These are phyloP conservation scores for Synanthedon vespiformis DNA, from an alignment of 2,888 invertebrate genomes.

Conservation along the genomic window DNA sequence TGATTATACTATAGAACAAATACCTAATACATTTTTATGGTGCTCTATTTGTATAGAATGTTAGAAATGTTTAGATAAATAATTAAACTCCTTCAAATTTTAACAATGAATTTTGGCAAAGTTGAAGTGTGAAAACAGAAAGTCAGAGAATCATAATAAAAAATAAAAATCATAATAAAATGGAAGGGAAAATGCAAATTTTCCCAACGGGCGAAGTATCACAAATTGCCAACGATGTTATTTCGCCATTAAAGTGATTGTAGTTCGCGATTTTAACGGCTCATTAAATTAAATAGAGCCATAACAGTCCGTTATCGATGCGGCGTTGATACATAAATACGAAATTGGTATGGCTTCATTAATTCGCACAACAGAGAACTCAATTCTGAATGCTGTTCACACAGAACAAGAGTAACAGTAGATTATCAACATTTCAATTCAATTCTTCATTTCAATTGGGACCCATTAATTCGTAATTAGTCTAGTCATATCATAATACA, in stretches of 20 bases:
- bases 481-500: too few species aligned
- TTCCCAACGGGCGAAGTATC: neutral
- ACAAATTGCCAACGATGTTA: conserved; percentile 1
- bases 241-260: conserved; percentile 22
- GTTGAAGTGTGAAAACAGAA: too few species aligned
- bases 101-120: too few species aligned
- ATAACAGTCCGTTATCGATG: conserved; percentile 28
- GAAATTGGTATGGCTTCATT: conserved; percentile 29
- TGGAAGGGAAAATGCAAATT: conserved; percentile 1
- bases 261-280: conserved; percentile 34
- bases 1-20: too few species aligned
- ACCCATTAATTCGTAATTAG: too few species aligned
- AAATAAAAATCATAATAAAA: neutral
- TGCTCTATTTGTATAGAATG: too few species aligned
- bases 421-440: neutral
- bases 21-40: too few species aligned
- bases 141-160: neutral
- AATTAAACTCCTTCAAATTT: too few species aligned
- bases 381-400: neutral
- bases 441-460: too few species aligned
- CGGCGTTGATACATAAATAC: conserved; percentile 25
- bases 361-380: conserved; percentile 8
- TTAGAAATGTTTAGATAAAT: too few species aligned
- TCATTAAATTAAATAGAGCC: conserved; percentile 38
- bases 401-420: neutral